These are phyloP conservation scores for Creontiades dilutus DNA, from an alignment of 2,888 invertebrate species.

Conservation along the genomic window DNA sequence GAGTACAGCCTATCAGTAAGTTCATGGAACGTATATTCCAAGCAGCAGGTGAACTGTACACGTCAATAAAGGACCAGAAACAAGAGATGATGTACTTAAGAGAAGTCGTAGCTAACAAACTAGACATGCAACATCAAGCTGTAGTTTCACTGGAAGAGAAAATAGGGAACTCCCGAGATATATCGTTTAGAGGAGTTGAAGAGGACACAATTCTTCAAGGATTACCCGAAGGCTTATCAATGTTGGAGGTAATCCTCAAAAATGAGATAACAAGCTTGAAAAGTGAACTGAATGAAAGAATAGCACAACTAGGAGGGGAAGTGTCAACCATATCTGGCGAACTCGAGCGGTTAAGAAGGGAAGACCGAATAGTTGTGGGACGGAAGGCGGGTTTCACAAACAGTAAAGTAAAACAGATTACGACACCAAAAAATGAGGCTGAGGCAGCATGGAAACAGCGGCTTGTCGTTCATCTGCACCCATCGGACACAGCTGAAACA, in stretches of 20 bases:
- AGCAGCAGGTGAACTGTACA: background rate
- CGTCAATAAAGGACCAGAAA: background rate
- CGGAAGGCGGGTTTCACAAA: background rate
- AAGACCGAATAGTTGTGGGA: background rate
- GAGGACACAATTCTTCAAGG: background rate
- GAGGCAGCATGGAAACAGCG: background rate
- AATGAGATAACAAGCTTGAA: background rate
- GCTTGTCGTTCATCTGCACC: too few relatives aligned
- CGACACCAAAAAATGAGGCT: too few relatives aligned
- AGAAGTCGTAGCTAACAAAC: background rate
- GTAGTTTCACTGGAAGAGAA: background rate
- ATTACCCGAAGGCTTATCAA: background rate
- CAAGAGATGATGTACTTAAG: background rate
- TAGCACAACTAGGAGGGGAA: background rate
- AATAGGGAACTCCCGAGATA: background rate
- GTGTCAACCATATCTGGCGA: background rate
- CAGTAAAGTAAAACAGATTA: background rate
- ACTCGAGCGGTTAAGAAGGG: background rate
- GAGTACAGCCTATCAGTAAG: background rate
- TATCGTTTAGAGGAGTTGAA: background rate
- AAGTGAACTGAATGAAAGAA: background rate
- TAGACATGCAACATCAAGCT: background rate
- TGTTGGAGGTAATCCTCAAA: background rate
- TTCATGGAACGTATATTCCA: background rate
- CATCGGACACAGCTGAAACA: too few relatives aligned